A percentile compares a stretch with the other conserved stretches of the same genome.
phyloP scores from a whole-genome alignment of 2,797 vertebrate genomes.

The Mallotus villosus region DNA sequence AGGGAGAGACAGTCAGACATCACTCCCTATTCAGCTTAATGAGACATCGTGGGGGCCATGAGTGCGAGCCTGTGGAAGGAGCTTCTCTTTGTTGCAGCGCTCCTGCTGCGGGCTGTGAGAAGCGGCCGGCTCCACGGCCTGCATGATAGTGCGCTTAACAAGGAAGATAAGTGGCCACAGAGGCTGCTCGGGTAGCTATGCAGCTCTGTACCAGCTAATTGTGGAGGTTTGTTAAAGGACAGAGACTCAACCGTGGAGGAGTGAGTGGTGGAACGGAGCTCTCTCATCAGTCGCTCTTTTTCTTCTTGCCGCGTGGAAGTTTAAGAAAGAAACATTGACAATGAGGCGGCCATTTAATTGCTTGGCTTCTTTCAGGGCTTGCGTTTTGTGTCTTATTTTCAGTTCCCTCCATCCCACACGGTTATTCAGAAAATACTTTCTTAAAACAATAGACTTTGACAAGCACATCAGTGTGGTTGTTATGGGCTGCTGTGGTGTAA shows the following conservation, averaged over 20 bases:
- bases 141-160: conserved; percentile 10
- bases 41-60: conserved; percentile 32
- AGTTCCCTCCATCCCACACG: conserved; percentile 1
- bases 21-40: conserved; percentile 37
- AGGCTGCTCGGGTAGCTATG: not conserved
- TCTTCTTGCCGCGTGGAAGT: not conserved
- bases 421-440: not conserved
- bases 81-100: conserved; percentile 24
- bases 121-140: not conserved
- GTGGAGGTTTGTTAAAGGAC: conserved; percentile 4
- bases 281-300: not conserved
- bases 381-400: not conserved
- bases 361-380: not conserved
- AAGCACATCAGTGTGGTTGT: not conserved
- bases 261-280: not conserved
- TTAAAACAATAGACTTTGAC: conserved; percentile 14
- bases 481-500: conserved; percentile 24
- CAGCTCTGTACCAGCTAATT: not conserved
- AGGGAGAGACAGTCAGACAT: conserved; percentile 37
- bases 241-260: not conserved
- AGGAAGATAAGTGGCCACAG: conserved; percentile 9
- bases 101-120: conserved; percentile 17
- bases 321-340: not conserved
- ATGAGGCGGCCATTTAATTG: not conserved
- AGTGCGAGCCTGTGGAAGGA: conserved; percentile 1